Evolutionary conservation across 1,140 invertebrate genomes (phyloP).

Genomic region (Hylyphantes graminicola): DNA sequence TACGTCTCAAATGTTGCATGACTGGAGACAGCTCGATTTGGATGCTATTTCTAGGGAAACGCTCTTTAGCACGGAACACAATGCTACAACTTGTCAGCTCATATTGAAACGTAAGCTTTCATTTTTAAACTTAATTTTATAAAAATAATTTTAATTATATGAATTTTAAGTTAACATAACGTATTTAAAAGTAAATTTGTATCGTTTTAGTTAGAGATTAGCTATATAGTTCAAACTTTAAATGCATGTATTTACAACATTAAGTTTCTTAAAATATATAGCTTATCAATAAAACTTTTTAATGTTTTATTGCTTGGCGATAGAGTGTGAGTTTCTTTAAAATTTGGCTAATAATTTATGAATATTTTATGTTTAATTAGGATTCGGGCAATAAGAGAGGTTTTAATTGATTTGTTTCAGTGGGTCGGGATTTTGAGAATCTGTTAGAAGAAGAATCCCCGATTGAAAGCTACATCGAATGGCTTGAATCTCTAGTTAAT

Average conservation of each 20-base stretch:
- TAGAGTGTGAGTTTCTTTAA: too few species aligned
- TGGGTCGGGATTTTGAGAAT: constrained; percentile 70
- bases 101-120: constrained; percentile 67
- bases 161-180: too few species aligned
- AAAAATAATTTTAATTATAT: not conserved
- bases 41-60: constrained; percentile 69
- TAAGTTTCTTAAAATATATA: too few species aligned
- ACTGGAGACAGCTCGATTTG: constrained; percentile 70
- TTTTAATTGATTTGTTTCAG: constrained; percentile 63
- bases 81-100: constrained; percentile 64
- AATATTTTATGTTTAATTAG: not conserved
- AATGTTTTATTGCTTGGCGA: too few species aligned
- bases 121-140: not conserved
- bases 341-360: not conserved
- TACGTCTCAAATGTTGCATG: constrained; percentile 73
- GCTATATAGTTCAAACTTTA: too few species aligned
- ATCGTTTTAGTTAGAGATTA: too few species aligned
- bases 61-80: constrained; percentile 69
- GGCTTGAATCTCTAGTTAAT: constrained; percentile 71
- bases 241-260: too few species aligned
- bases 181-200: too few species aligned
- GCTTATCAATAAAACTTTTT: too few species aligned
- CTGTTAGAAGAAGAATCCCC: constrained; percentile 70
- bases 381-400: too few species aligned
- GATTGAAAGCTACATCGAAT: constrained; percentile 70